Percentiles rank a stretch among this genome's conserved stretches.
Conservation (phyloP, 2,113 vertebrate species). For the Malurus cyaneus region DNA sequence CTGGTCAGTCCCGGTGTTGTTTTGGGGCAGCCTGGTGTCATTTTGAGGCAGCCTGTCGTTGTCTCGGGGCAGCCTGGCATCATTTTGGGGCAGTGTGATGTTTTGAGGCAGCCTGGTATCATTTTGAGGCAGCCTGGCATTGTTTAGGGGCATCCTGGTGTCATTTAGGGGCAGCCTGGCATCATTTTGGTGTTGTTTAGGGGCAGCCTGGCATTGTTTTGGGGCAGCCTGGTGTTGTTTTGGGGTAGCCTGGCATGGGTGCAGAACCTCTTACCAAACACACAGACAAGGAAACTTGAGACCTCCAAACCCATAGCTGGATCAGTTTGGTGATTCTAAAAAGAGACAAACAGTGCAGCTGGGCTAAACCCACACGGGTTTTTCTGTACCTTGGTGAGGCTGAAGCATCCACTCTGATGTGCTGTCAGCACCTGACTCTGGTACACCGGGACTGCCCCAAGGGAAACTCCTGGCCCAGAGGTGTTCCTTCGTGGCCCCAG, state of each 20-base stretch:
- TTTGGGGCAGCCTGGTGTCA: not conserved
- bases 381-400: not conserved
- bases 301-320: not conserved
- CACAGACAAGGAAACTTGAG: not conserved
- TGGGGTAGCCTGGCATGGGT: not conserved
- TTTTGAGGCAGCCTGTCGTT: not conserved
- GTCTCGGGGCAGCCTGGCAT: not conserved
- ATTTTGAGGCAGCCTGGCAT: no score
- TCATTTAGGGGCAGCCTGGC: not conserved
- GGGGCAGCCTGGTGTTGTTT: not conserved
- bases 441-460: not conserved
- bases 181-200: not conserved
- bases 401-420: not conserved
- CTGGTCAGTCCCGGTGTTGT: not conserved
- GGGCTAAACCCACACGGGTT: not conserved
- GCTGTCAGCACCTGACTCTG: not conserved
- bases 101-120: not conserved
- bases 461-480: not conserved
- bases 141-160: not conserved
- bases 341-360: not conserved
- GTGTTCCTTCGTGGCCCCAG: not conserved
- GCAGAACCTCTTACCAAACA: not conserved
- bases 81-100: no score
- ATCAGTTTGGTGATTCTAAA: not conserved
- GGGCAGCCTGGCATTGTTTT: not conserved